phyloP scores from a whole-genome alignment of 2,797 vertebrate genomes.

The Enteromius fasciolatus region DNA sequence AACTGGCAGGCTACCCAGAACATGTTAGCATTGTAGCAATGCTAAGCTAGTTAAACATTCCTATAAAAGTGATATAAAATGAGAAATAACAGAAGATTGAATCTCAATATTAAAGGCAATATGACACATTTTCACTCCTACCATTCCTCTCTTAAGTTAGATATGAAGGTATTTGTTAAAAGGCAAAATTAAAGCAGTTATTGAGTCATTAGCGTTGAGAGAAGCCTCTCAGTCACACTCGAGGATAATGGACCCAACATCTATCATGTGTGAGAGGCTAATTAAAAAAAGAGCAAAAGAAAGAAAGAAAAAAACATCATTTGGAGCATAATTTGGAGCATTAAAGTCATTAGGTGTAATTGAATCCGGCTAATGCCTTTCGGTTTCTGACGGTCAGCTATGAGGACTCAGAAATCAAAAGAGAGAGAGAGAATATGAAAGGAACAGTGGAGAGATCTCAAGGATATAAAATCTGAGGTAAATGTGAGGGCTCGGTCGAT shows the following conservation, averaged over 20 bases:
- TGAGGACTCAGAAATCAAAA: slow-evolving; percentile 62
- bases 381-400: slow-evolving; percentile 76
- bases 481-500: slow-evolving; percentile 78
- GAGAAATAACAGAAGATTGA: background rate
- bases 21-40: slow-evolving; percentile 4
- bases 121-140: background rate
- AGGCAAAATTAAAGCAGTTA: slow-evolving; percentile 69
- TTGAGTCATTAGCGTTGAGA: slow-evolving; percentile 82
- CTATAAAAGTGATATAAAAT: background rate
- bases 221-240: slow-evolving; percentile 83
- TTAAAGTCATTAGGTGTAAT: slow-evolving; percentile 91
- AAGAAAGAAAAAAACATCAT: slow-evolving; percentile 47
- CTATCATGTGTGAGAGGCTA: slow-evolving; percentile 83
- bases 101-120: background rate
- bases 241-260: slow-evolving; percentile 89
- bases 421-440: slow-evolving; percentile 43
- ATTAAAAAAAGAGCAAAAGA: slow-evolving; percentile 78
- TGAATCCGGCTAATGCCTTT: slow-evolving; percentile 89
- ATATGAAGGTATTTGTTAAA: slow-evolving; percentile 67
- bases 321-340: slow-evolving; percentile 82
- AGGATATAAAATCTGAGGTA: slow-evolving; percentile 77
- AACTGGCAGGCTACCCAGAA: background rate
- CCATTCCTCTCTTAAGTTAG: slow-evolving; percentile 53
- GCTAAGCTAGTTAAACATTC: background rate
- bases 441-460: slow-evolving; percentile 65